phyloP scores from a whole-genome alignment of 2,888 invertebrate genomes.

The Pandemis corylana region DNA sequence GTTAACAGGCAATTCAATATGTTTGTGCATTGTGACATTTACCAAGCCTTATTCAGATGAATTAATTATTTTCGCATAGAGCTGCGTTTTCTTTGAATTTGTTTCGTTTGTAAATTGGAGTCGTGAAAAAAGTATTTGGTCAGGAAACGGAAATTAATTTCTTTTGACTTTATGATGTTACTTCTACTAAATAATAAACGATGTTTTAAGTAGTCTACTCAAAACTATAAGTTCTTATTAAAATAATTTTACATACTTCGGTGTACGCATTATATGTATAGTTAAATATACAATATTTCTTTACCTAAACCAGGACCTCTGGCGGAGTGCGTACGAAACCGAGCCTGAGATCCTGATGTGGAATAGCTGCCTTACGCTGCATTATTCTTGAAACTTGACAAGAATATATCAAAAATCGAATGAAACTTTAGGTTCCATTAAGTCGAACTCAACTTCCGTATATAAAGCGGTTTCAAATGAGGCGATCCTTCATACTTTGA shows the following conservation, averaged over 20 bases:
- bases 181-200: too few relatives aligned
- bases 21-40: slow-evolving; percentile 5
- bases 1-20: slow-evolving; percentile 10
- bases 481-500: slow-evolving; percentile 28
- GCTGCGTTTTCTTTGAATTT: neutral
- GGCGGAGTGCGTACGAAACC: too few relatives aligned
- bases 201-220: too few relatives aligned
- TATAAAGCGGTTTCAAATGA: slow-evolving; percentile 25
- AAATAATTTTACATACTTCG: too few relatives aligned
- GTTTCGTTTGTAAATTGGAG: neutral
- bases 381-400: neutral
- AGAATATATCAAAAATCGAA: neutral
- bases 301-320: too few relatives aligned
- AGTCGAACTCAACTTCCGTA: neutral
- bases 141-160: too few relatives aligned
- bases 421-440: neutral
- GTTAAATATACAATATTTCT: too few relatives aligned
- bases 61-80: neutral
- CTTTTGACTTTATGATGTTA: too few relatives aligned
- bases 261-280: too few relatives aligned
- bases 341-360: too few relatives aligned
- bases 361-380: neutral
- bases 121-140: neutral
- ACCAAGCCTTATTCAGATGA: neutral
- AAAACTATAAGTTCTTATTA: too few relatives aligned